phyloP scores from a whole-genome alignment of 2,797 vertebrate genomes.

The Holocentrus rufus region DNA sequence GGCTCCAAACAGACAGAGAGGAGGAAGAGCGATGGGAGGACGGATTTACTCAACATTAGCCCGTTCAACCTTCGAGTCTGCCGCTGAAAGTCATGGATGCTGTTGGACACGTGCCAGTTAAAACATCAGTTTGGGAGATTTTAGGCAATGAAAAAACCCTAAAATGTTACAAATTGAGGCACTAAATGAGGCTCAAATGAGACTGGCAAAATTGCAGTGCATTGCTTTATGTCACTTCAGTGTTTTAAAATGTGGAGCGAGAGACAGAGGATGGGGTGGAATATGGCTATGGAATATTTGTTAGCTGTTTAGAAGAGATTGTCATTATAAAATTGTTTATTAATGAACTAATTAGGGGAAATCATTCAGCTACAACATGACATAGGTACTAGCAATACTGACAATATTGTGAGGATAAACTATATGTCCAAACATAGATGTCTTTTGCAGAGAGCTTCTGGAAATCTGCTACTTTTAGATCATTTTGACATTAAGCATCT shows the following conservation, averaged over 20 bases:
- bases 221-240: slow-evolving; percentile 18
- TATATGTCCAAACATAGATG: slow-evolving; percentile 9
- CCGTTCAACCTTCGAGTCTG: slow-evolving; percentile 72
- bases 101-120: neutral
- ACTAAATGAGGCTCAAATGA: slow-evolving; percentile 17
- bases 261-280: slow-evolving; percentile 19
- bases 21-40: slow-evolving; percentile 73
- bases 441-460: neutral
- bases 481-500: neutral
- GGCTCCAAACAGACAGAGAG: slow-evolving; percentile 74
- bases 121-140: slow-evolving; percentile 14
- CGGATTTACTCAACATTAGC: slow-evolving; percentile 66
- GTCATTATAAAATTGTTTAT: slow-evolving; percentile 29
- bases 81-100: slow-evolving; percentile 12
- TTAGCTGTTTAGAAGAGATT: slow-evolving; percentile 50
- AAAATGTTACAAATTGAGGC: neutral
- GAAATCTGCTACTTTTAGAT: neutral
- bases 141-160: neutral
- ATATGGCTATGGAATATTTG: slow-evolving; percentile 36
- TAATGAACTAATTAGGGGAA: neutral
- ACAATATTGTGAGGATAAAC: too few species aligned
- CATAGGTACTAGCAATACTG: neutral
- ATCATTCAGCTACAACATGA: neutral
- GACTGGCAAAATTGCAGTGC: neutral
- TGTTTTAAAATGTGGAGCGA: neutral